Base-by-base conservation (phyloP, 2,888 invertebrate species). In the Heliconius charithonia region DNA sequence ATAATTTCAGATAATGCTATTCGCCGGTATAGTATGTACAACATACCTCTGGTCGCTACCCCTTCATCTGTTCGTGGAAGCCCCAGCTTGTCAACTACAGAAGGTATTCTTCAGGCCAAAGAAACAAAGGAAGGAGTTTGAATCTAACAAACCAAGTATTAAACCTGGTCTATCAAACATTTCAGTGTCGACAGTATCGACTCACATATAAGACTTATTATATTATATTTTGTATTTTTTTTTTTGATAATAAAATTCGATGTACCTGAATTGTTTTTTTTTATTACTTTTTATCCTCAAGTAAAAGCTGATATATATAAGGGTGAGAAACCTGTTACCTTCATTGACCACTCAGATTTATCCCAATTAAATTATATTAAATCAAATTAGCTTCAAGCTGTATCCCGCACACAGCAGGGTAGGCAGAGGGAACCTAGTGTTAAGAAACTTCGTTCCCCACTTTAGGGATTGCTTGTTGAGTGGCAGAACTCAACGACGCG, bases 111-210 rank as follows among this genome's bases (percentile, higher is more conserved):
- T 95, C 0, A 90, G 91, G 0, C 91, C 91, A 0, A 93, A 91
- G 77, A 89, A 89, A 82, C 86, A 89, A 0, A 87, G 86, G 79
- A 87, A 86, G 41, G 89, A 89, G 4, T 65, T 75, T 2, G 90
- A 92, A 83, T 89, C 92, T n/a, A 76, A 82, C 0, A 88, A 85
- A 0, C 91, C 89, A 22, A 59, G 59, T 67, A 91, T 94, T 0
- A 93, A 91, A 16, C 93, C 93, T 19, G 93, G 94, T 0, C 89
- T 93, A 7, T 94, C 94, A 1, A 90, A 87, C 1, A 85, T 91
- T 0, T 95, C 94, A 9, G 93, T 95, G 0, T 92, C 92, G 0
- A 94, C 94, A 59, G 93, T 93, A 2, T 93, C 94, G 12, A 94
- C 94, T 27, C 94, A 94, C 84, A 95, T 94, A 90, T 75, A 77